phyloP scores from a whole-genome alignment of 2,888 invertebrate genomes.

The Pseudococcus longispinus region DNA sequence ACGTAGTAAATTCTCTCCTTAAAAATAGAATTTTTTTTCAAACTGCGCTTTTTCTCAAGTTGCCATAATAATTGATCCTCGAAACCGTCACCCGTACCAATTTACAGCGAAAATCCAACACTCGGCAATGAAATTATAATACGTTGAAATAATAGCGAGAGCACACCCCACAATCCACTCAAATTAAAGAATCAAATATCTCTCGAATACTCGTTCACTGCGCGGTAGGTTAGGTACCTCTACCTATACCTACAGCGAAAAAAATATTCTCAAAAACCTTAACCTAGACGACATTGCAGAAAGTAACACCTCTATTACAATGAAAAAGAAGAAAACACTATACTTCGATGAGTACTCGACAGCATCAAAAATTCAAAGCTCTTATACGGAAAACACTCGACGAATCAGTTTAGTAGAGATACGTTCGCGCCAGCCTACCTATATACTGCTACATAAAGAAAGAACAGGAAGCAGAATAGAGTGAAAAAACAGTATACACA shows the following conservation, averaged over 20 bases:
- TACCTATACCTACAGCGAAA: neutral
- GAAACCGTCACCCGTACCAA: neutral
- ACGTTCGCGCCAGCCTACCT: neutral
- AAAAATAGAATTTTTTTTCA: neutral
- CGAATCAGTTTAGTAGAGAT: constrained; percentile 17
- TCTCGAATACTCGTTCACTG: neutral
- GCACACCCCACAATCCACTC: neutral
- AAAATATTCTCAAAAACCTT: neutral
- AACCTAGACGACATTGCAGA: neutral
- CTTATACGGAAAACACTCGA: constrained; percentile 13
- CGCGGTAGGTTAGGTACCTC: no score
- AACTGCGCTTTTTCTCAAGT: neutral
- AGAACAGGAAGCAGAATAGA: neutral
- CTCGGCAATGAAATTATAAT: neutral
- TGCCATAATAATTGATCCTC: neutral
- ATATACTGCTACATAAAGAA: neutral
- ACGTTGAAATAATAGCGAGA: neutral
- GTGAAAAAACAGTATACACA: neutral
- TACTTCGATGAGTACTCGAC: constrained; percentile 13
- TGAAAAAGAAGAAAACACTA: neutral
- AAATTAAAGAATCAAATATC: neutral
- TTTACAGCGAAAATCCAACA: neutral
- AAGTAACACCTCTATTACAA: neutral
- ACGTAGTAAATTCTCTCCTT: neutral
- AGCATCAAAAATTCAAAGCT: constrained; percentile 28